Conservation (phyloP, 1,140 invertebrate genomes). For the Camponotus vicinus region DNA sequence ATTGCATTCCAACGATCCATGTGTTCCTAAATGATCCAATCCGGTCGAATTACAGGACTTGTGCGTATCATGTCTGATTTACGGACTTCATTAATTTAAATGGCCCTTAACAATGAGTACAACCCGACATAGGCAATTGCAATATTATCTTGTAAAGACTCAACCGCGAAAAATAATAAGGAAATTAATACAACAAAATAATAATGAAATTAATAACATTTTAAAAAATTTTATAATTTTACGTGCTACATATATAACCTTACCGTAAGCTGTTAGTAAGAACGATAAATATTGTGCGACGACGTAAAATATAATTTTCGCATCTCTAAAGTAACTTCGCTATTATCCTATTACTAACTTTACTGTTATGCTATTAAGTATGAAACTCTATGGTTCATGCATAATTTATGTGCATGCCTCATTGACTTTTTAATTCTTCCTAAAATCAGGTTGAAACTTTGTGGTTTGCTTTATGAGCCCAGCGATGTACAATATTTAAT, state of each 20-base stretch:
- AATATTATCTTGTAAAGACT: not conserved
- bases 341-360: constrained; percentile 65
- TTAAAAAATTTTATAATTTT: constrained; percentile 29
- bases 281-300: constrained; percentile 62
- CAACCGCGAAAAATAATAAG: not conserved
- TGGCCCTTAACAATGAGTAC: not conserved
- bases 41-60: constrained; percentile 12
- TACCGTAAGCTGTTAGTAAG: constrained; percentile 49
- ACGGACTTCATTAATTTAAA: constrained; percentile 43
- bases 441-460: constrained; percentile 47
- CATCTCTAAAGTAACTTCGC: constrained; percentile 54
- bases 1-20: constrained; percentile 35
- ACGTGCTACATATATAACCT: not conserved
- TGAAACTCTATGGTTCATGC: constrained; percentile 54
- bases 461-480: constrained; percentile 20
- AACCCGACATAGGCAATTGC: not conserved
- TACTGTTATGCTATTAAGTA: constrained; percentile 60
- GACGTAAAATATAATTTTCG: constrained; percentile 61
- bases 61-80: constrained; percentile 42
- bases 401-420: constrained; percentile 59
- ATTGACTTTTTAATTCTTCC: constrained; percentile 57
- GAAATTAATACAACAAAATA: not conserved
- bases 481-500: constrained; percentile 21
- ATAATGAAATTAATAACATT: not conserved
- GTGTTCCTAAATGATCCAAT: constrained; percentile 37